Evolutionary conservation across 1,140 invertebrate genomes (phyloP).

Genomic region (Eriocheir sinensis): DNA sequence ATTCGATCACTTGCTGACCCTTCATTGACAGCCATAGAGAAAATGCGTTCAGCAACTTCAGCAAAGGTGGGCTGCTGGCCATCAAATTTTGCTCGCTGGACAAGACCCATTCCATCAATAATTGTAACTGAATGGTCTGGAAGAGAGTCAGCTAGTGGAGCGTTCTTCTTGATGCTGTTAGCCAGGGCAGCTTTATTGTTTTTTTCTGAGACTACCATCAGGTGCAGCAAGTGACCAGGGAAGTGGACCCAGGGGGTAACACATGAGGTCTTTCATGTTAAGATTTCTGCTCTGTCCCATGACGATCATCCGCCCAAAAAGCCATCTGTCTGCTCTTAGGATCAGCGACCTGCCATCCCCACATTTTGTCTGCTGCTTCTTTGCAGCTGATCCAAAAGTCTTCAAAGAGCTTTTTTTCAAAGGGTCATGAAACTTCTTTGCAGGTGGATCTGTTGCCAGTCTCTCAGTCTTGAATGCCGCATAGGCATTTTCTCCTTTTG

Average conservation of each 20-base stretch:
- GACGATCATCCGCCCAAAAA: slow-evolving; percentile 38
- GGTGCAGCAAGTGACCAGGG: slow-evolving; percentile 51
- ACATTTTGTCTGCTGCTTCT: background rate
- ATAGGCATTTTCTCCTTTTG: slow-evolving; percentile 32
- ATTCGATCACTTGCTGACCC: background rate
- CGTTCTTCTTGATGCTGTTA: background rate
- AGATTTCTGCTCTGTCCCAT: slow-evolving; percentile 36
- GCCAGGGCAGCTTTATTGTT: slow-evolving; percentile 37
- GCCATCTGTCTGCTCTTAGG: slow-evolving; percentile 37
- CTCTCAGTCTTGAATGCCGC: background rate
- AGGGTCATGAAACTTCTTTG: slow-evolving; percentile 45
- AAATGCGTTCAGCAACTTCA: slow-evolving; percentile 19
- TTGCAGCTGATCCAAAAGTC: background rate
- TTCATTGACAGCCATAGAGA: background rate
- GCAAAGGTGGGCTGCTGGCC: slow-evolving; percentile 52
- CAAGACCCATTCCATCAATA: slow-evolving; percentile 48
- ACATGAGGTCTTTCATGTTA: slow-evolving; percentile 34
- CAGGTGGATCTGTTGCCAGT: background rate
- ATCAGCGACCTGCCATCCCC: background rate
- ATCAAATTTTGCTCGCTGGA: slow-evolving; percentile 48
- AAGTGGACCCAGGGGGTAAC: slow-evolving; percentile 23
- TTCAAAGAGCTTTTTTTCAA: slow-evolving; percentile 31
- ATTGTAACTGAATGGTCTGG: background rate
- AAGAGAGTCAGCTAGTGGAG: background rate
- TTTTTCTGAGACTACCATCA: slow-evolving; percentile 43